Evolutionary conservation across 2,113 vertebrate species (phyloP), one percentile per base, ranked within the genome.

Genomic region (Albula goreensis): DNA sequence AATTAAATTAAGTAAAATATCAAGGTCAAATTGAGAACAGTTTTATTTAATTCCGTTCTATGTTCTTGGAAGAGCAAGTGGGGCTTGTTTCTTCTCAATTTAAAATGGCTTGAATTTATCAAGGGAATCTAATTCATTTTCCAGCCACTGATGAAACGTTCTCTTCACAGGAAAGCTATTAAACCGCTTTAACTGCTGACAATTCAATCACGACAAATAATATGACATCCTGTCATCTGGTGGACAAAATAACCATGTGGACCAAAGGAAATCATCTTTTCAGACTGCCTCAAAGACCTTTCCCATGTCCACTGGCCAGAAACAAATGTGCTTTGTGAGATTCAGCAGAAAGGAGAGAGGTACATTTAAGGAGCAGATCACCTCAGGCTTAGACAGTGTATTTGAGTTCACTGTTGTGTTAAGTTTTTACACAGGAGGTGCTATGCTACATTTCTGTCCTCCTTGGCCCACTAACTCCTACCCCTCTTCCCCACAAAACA

Each of bases 391-490:
- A 31, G 70, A 31, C 70, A 10, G n/a, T 5, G n/a, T 10, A 31
- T 74, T 25, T 31, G 31, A 74, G 31, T 74, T 9, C 70, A n/a
- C 70, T 10, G 70, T 74, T 22, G 70, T 74, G 70, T 74, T 74
- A 74, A 74, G 70, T 74, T 74, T 74, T 74, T 74, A 74, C 17
- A 66, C 70, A 74, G 31, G 70, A 31, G 66, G n/a, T 4, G 8
- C 13, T 5, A 11, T 22, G n/a, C 57, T 6, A 80, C 86, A 22
- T 77, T 87, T 78, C 70, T 49, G 63, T 77, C 74, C 53, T 50
- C 63, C 80, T 66, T 82, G 74, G 51, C 84, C 66, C 66, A 57
- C 83, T 56, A 31, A 41, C 81, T 74, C 83, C 85, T 74, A 85
- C 87, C 86, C 82, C 81, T 86, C 15, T n/a, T 41, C 50, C 50